Percentiles rank a stretch among this genome's conserved stretches.
Evolutionary conservation across 2,888 invertebrate species (phyloP).

Genomic region (Acanthopleura granulata): DNA sequence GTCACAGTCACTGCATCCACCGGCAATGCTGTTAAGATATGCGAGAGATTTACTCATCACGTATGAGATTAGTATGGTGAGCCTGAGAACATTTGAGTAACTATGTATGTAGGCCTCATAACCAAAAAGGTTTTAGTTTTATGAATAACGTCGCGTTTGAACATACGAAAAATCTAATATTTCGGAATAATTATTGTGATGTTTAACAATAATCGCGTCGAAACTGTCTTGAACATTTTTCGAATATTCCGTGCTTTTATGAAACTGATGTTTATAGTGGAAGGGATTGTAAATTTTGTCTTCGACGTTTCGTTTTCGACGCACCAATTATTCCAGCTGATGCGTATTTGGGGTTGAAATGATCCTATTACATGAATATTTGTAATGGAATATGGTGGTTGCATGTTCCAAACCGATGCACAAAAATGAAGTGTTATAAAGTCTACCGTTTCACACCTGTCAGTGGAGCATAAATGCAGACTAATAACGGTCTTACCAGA

Average conservation of each 20-base stretch:
- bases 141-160: constrained; percentile 36
- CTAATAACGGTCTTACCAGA: background rate
- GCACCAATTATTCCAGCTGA: background rate
- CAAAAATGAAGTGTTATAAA: background rate
- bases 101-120: no score
- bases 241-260: background rate
- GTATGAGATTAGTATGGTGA: no score
- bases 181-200: constrained; percentile 26
- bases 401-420: background rate
- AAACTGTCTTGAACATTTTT: background rate
- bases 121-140: no score
- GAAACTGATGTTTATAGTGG: background rate
- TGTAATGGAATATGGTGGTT: background rate
- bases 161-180: constrained; percentile 30
- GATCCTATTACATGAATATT: background rate
- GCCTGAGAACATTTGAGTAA: no score
- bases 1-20: no score
- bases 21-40: no score
- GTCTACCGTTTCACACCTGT: background rate
- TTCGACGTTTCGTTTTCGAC: background rate
- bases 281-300: background rate
- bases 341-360: background rate
- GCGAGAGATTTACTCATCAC: no score
- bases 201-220: no score
- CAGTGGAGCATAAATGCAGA: background rate